Evolutionary conservation across 1,140 invertebrate genomes (phyloP).

Genomic region (Danaus melanippus): DNA sequence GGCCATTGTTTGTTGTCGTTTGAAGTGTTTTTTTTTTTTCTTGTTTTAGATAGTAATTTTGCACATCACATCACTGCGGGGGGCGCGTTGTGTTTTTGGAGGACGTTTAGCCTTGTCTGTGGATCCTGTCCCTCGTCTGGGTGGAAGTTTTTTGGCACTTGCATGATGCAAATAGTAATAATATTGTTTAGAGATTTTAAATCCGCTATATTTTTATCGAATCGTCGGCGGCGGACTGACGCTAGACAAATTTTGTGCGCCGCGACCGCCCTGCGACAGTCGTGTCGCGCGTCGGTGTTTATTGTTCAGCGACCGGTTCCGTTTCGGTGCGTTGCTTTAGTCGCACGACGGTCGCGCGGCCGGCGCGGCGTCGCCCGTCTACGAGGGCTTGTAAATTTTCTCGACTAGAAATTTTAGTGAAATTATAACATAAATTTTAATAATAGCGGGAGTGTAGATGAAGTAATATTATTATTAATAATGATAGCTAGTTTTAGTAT

Average conservation of each 20-base stretch:
- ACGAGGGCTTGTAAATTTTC: slow-evolving; percentile 44
- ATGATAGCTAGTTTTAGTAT: slow-evolving; percentile 53
- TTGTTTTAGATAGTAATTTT: slow-evolving; percentile 59
- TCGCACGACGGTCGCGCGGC: background rate
- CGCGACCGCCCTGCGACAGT: slow-evolving; percentile 5
- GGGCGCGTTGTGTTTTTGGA: slow-evolving; percentile 34
- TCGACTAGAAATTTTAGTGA: slow-evolving; percentile 58
- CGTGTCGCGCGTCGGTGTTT: too few relatives aligned
- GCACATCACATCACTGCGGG: slow-evolving; percentile 55
- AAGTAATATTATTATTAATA: slow-evolving; percentile 60
- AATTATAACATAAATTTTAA: slow-evolving; percentile 56
- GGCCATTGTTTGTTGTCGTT: slow-evolving; percentile 7
- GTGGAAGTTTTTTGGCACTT: slow-evolving; percentile 50
- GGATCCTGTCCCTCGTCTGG: slow-evolving; percentile 26
- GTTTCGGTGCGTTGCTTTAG: too few relatives aligned
- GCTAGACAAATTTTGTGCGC: slow-evolving; percentile 45
- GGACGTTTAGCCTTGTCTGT: slow-evolving; percentile 1
- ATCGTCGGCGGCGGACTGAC: slow-evolving; percentile 44
- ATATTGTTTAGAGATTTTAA: slow-evolving; percentile 43
- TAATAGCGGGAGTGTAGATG: slow-evolving; percentile 61
- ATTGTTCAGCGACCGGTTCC: too few relatives aligned
- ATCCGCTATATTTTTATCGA: slow-evolving; percentile 47
- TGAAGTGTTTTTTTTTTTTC: slow-evolving; percentile 45
- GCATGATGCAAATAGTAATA: slow-evolving; percentile 52
- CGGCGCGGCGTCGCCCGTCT: slow-evolving; percentile 28